phyloP scores from a whole-genome alignment of 2,888 invertebrate species.

The Heliconius hortense region DNA sequence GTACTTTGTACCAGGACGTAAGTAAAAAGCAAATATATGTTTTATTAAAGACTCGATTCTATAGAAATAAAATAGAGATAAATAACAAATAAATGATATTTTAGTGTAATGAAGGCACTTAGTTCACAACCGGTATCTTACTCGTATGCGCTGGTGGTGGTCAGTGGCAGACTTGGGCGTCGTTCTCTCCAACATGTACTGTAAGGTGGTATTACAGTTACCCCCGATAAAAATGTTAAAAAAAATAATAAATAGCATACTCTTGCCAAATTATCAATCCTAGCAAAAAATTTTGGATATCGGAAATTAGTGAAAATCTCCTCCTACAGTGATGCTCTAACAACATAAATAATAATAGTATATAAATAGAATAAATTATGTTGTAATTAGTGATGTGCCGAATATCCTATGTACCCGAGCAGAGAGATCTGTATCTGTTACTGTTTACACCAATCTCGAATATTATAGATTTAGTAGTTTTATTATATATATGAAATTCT shows the following conservation, averaged over 20 bases:
- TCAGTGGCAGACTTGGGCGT: slow-evolving; percentile 91
- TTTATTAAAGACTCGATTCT: neutral
- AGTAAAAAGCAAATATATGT: neutral
- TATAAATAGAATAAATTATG: too few species aligned
- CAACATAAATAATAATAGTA: too few species aligned
- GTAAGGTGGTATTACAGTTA: slow-evolving; percentile 76
- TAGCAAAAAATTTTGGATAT: too few species aligned
- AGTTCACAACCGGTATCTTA: slow-evolving; percentile 83
- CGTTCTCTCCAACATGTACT: slow-evolving; percentile 95
- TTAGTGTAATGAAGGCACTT: slow-evolving; percentile 63
- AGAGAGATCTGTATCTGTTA: too few species aligned
- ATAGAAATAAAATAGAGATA: neutral
- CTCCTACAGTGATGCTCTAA: too few species aligned
- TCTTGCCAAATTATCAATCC: too few species aligned
- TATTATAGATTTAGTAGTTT: too few species aligned
- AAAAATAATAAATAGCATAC: neutral
- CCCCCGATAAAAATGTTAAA: neutral
- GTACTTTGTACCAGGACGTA: neutral
- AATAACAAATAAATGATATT: neutral
- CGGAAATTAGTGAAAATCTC: too few species aligned
- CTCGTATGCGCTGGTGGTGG: slow-evolving; percentile 95
- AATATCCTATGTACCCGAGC: too few species aligned
- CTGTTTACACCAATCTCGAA: too few species aligned
- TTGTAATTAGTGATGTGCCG: too few species aligned
- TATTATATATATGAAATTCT: too few species aligned